A percentile compares a stretch with the other conserved stretches of the same genome.
Evolutionary conservation across 2,797 vertebrate species (phyloP).

Genomic region (Odontamblyopus rebecca): DNA sequence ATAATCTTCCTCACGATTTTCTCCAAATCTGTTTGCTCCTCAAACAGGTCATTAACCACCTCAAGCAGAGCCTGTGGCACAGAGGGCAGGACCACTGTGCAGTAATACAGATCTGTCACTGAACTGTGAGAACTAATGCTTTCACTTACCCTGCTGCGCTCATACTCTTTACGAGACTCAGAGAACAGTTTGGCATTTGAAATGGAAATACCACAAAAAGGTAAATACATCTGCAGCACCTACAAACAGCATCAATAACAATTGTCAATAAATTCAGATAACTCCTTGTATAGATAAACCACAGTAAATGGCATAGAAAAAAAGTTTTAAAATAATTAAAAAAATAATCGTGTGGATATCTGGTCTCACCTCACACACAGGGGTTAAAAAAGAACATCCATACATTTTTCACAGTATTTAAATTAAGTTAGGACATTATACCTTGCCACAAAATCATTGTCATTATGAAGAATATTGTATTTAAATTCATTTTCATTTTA

Average conservation of each 20-base stretch:
- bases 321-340: conserved; percentile 29
- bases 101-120: not conserved
- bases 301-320: not conserved
- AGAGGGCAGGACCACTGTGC: not conserved
- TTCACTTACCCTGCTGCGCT: conserved; percentile 76
- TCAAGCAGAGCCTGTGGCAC: conserved; percentile 88
- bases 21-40: conserved; percentile 98
- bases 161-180: conserved; percentile 81
- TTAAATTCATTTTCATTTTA: not conserved
- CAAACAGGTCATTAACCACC: conserved; percentile 98
- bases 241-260: conserved; percentile 22
- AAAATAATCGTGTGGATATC: conserved; percentile 68
- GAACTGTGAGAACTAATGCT: conserved; percentile 6
- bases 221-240: conserved; percentile 82
- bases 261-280: not conserved
- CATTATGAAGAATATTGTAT: not conserved
- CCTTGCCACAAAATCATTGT: not conserved
- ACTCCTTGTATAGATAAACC: not conserved
- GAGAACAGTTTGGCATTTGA: conserved; percentile 82
- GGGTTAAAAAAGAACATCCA: not conserved
- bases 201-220: conserved; percentile 79
- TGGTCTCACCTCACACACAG: not conserved
- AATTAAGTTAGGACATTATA: not conserved
- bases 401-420: not conserved
- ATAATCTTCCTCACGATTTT: conserved; percentile 99